Conservation (phyloP, 2,113 vertebrate species). For the Eulemur macaco region DNA sequence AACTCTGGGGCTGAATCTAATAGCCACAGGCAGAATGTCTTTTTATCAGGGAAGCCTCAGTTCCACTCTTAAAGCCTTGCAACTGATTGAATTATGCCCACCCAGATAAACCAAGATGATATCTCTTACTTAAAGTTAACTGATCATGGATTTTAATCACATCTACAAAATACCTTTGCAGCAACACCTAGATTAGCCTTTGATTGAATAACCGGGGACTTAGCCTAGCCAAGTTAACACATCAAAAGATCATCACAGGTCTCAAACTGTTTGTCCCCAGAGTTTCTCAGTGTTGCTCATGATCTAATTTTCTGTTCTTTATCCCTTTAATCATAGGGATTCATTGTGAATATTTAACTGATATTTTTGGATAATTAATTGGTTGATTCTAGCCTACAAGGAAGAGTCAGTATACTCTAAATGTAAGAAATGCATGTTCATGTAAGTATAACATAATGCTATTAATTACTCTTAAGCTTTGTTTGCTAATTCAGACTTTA, state of each 20-base stretch:
- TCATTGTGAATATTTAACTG: not conserved
- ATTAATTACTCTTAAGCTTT: not conserved
- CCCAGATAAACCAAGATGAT: not conserved
- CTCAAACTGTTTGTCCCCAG: not conserved
- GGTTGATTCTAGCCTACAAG: not conserved
- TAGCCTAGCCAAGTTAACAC: not conserved
- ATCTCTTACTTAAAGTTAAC: not conserved
- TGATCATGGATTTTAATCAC: not conserved
- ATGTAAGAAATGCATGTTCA: not conserved
- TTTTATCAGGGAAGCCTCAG: not conserved
- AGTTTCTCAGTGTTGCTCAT: not conserved
- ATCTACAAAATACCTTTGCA: not conserved
- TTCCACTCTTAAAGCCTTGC: not conserved
- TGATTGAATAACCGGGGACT: not conserved
- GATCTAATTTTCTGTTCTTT: not conserved
- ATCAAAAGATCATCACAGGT: not conserved
- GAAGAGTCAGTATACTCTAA: not conserved
- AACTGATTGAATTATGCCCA: not conserved
- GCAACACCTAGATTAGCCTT: not conserved
- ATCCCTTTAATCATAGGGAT: not conserved
- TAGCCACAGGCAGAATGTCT: not conserved
- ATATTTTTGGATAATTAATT: slow-evolving; percentile 21
- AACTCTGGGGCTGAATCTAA: not conserved
- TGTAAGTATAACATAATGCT: not conserved
- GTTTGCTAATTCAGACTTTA: slow-evolving; percentile 7